Evolutionary conservation across 2,113 vertebrate species (phyloP).

Genomic region (Oryzias celebensis): DNA sequence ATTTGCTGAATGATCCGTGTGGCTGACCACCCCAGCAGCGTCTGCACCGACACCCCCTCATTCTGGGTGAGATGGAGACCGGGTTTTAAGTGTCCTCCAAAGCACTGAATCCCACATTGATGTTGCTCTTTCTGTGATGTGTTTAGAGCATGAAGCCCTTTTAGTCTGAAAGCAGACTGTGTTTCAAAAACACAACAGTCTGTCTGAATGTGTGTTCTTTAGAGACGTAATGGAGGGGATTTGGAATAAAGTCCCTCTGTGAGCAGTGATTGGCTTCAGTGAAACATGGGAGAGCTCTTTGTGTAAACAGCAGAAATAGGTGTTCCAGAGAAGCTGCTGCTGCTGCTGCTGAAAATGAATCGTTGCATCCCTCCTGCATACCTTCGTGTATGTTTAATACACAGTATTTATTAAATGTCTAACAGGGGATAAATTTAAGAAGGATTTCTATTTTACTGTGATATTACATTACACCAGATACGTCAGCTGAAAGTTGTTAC

Average conservation of each 20-base stretch:
- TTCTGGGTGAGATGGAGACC: no score
- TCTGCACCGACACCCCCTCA: no score
- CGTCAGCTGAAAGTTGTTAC: no score
- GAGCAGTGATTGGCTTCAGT: slow-evolving; percentile 5
- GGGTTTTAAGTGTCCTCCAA: no score
- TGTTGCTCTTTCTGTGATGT: neutral
- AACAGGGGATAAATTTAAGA: no score
- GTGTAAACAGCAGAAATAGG: slow-evolving; percentile 1
- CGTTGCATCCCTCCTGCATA: no score
- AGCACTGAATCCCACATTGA: no score
- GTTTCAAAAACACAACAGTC: neutral
- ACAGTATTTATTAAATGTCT: no score
- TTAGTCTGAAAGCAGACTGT: neutral
- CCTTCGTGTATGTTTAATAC: no score
- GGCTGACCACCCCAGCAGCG: neutral
- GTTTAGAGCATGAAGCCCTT: neutral
- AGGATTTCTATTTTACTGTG: no score
- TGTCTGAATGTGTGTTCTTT: neutral
- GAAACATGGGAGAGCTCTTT: neutral
- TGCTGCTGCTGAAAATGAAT: no score
- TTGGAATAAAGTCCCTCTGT: neutral
- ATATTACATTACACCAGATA: no score
- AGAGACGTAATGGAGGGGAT: neutral
- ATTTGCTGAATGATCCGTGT: neutral
- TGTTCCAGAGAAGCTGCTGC: neutral